Percentiles rank a stretch among this genome's conserved stretches.
Conservation (phyloP, 2,888 invertebrate genomes). For the Diploptera punctata region DNA sequence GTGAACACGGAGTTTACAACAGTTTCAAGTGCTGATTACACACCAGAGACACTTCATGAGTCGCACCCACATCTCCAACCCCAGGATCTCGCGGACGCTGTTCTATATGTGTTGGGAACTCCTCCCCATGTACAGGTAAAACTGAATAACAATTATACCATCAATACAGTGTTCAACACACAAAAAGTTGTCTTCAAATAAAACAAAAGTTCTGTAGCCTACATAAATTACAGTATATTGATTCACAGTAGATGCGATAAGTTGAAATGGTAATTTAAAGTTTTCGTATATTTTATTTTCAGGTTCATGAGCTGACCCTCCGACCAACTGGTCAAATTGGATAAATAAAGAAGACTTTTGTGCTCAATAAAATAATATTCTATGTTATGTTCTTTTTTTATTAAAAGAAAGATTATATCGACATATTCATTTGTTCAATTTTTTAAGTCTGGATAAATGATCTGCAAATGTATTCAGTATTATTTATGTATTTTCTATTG, state of each 20-base stretch:
- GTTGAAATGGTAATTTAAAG: not conserved
- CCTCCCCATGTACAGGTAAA: slow-evolving; percentile 51
- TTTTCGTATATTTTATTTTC: not conserved
- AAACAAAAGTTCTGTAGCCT: not conserved
- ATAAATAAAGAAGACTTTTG: no score
- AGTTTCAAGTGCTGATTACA: slow-evolving; percentile 45
- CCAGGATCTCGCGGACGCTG: slow-evolving; percentile 55
- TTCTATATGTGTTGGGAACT: slow-evolving; percentile 52
- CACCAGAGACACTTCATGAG: not conserved
- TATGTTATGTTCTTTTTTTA: no score
- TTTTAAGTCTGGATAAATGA: no score
- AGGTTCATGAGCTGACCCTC: slow-evolving; percentile 21
- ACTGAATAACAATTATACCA: not conserved
- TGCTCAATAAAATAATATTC: no score
- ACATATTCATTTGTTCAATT: no score
- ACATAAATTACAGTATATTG: not conserved
- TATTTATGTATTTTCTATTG: no score
- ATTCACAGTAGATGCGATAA: not conserved
- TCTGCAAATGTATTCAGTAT: no score
- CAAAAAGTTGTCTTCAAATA: not conserved
- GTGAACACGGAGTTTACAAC: slow-evolving; percentile 56
- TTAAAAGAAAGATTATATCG: no score
- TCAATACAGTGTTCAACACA: not conserved
- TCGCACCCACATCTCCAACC: slow-evolving; percentile 48
- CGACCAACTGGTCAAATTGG: slow-evolving; percentile 17